Conservation (phyloP, 2,113 vertebrate genomes). For the Mus spicilegus region DNA sequence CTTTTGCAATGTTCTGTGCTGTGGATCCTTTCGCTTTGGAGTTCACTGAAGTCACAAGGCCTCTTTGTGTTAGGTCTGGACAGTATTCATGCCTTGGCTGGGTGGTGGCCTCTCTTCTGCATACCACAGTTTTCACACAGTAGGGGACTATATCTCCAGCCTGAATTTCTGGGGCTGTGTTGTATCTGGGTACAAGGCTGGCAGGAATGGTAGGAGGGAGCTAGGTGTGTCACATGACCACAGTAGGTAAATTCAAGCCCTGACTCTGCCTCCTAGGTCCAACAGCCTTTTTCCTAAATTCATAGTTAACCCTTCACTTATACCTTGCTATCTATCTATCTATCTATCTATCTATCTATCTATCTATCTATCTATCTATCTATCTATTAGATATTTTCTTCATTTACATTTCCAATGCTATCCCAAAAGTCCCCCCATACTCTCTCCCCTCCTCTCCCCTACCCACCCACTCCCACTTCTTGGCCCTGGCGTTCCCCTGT, state of each 20-base stretch:
- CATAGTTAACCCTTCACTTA: not conserved
- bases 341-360: too few species aligned
- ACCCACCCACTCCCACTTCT: too few species aligned
- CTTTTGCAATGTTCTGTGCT: not conserved
- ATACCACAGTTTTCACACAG: not conserved
- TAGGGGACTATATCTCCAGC: too few species aligned
- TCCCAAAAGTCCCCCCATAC: too few species aligned
- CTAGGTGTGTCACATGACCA: not conserved
- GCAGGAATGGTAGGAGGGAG: not conserved
- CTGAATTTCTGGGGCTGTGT: not conserved
- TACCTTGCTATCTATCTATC: not conserved
- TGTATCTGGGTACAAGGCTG: not conserved
- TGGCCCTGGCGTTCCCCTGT: too few species aligned
- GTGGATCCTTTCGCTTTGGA: not conserved
- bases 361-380: too few species aligned
- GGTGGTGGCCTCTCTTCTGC: not conserved
- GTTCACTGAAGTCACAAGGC: not conserved
- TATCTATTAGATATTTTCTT: too few species aligned
- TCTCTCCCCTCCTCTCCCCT: too few species aligned
- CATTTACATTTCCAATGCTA: too few species aligned
- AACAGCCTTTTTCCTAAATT: too few species aligned
- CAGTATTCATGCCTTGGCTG: not conserved
- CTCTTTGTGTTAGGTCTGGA: not conserved
- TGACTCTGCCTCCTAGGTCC: not conserved
- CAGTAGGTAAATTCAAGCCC: not conserved